Evolutionary conservation across 2,113 vertebrate genomes (phyloP), one percentile per base, ranked within the genome.

Genomic region (Talpa occidentalis): DNA sequence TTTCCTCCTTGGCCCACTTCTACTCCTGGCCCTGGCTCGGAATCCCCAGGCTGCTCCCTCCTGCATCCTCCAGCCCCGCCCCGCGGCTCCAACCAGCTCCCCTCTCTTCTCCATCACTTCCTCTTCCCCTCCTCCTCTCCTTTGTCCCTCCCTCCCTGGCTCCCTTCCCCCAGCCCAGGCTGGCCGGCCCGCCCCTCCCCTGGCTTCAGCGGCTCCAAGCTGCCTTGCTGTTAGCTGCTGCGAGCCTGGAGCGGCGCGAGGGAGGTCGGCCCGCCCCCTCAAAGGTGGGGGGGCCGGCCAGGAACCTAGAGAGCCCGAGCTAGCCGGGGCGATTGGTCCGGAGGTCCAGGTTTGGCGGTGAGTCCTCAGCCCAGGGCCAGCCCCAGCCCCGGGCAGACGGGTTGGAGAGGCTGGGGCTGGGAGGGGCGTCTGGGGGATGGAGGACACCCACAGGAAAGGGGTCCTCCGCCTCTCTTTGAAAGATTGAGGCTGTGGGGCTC

Each of bases 111-210:
- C 94, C 97, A 97, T 97, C 96, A 97, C 96, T 97, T 97, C 97
- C 97, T 97, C 86, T 97, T 97, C 95, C 96, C 97, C 97, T 95
- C 94, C 97, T 96, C 95, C 93, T 87, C 90, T 95, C 84, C 96
- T 96, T 97, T 97, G 96, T 96, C 96, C 97, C 96, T 95, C 97
- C 97, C 95, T 96, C 95, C 89, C 91, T 90, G 91, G 87, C 94
- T 94, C 96, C 96, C 95, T 95, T 95, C 93, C 96, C 95, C 95
- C 78, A 24, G 86, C 90, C 74, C 47, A 80, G 54, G 77, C 95
- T 91, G 94, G 95, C 90, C 80, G 94, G 92, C 93, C 96, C 90
- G 95, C 96, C 96, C 95, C 95, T 94, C 92, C 87, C 87, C 56
- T 84, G 95, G 92, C 96, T 44, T 77, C 82, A 96, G 95, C 86